phyloP scores from a whole-genome alignment of 2,113 vertebrate species.

The Struthio camelus region DNA sequence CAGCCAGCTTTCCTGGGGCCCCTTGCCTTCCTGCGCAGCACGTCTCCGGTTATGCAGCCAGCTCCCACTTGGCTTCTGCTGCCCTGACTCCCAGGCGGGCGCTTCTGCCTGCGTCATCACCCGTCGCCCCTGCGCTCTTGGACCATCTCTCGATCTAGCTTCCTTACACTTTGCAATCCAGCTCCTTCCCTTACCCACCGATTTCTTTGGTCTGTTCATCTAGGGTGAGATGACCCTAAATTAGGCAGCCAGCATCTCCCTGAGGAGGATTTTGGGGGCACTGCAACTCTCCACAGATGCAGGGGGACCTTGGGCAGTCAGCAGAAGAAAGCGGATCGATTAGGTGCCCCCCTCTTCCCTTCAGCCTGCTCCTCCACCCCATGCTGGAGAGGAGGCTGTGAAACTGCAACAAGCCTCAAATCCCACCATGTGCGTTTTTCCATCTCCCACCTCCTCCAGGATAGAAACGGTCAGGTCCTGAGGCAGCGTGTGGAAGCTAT shows the following conservation, averaged over 20 bases:
- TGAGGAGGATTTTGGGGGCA: background rate
- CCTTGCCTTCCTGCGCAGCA: background rate
- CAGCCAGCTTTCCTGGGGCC: background rate
- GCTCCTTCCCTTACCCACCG: background rate
- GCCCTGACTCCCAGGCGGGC: background rate
- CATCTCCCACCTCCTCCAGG: background rate
- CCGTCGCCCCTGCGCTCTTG: fast-evolving
- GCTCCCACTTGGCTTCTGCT: background rate
- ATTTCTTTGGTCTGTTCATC: background rate
- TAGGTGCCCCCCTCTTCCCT: background rate
- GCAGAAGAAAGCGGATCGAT: background rate
- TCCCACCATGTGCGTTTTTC: background rate
- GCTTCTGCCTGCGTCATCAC: background rate
- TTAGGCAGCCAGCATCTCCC: background rate
- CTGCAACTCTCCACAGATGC: too few species aligned
- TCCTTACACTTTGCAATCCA: background rate
- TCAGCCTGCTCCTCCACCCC: background rate
- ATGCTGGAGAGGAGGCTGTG: background rate
- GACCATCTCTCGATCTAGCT: background rate
- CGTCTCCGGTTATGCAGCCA: background rate
- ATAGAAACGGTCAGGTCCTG: background rate
- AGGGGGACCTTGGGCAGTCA: background rate
- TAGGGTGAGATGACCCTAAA: background rate
- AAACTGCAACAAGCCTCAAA: background rate
- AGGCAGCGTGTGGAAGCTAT: background rate